A percentile compares a stretch with the other conserved stretches of the same genome.
Evolutionary conservation across 2,888 invertebrate species (phyloP).

Genomic region (Lymantria monacha): DNA sequence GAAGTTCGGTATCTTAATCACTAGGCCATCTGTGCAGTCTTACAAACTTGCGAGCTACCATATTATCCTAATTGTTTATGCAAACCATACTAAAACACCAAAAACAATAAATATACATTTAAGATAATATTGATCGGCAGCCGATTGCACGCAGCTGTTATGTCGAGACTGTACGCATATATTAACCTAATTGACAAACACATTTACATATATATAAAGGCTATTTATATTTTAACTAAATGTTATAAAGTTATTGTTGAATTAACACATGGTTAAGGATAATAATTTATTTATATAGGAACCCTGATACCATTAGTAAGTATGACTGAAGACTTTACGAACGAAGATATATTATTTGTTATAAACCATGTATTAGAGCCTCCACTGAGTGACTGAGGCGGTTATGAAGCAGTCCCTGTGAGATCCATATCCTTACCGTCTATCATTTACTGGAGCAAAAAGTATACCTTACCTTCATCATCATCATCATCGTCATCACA

Average conservation of each 20-base stretch:
- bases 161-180: slow-evolving; percentile 25
- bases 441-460: no score
- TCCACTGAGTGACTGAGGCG: no score
- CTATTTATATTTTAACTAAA: slow-evolving; percentile 27
- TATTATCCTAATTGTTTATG: not conserved
- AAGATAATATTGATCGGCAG: slow-evolving; percentile 19
- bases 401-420: no score
- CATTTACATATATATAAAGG: slow-evolving; percentile 24
- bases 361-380: no score
- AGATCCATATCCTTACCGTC: no score
- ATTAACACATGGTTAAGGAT: slow-evolving; percentile 13
- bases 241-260: slow-evolving; percentile 20
- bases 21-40: no score
- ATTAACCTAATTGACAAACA: slow-evolving; percentile 29
- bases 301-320: not conserved
- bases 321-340: no score
- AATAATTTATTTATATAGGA: not conserved
- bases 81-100: slow-evolving; percentile 15
- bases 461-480: no score
- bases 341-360: no score
- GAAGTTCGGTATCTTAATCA: no score
- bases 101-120: slow-evolving; percentile 29
- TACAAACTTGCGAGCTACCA: no score
- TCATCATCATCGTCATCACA: no score
- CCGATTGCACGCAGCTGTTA: slow-evolving; percentile 15